Base-by-base conservation (phyloP, 2,797 vertebrate genomes). In the Chelon labrosus region DNA sequence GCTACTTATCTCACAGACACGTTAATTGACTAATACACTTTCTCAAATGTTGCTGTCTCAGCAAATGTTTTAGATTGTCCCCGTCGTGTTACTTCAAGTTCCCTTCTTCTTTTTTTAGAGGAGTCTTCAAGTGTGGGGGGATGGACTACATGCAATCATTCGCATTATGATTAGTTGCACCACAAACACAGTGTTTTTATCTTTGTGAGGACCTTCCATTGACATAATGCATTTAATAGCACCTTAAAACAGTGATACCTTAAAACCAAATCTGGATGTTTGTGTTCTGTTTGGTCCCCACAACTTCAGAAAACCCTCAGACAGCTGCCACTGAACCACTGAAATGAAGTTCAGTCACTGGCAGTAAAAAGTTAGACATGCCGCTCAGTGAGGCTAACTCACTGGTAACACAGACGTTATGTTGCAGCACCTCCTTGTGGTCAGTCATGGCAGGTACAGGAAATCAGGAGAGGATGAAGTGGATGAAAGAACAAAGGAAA, bases 381-480 rank as follows among this genome's bases (percentile, higher is more conserved):
- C 5, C 8, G 17, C 39, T 59, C 16, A 46, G 22, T 35, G 60
- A 54, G 49, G 3, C 4, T 6, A 2, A n/a, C 0, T 12, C 16
- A 11, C 47, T 27, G 14, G 6, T 41, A 41, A 38, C 5, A 1
- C 10, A 49, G 5, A 20, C 3, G 54, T 16, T 77, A 67, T 77
- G 78, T 17, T 67, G 64, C 64, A 70, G 78, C 71, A 0, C 76
- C 85, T 1, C 66, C 80, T 64, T 0, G 42, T 82, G 87, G 78
- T 38, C 1, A 20, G 5, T 25, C 2, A 0, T 0, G 12, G 1
- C 7, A 42, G 16, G n/a, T 35, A 67, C 84, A 79, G 38, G 8
- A 19, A 3, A 11, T 3, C 25, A 25, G 22, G 0, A 20, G 38
- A 4, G 16, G 31, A 47, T 12, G 31, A 31, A 17, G 13, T 3